Conservation (phyloP, 2,113 vertebrate species). For the Pluvianellus socialis region DNA sequence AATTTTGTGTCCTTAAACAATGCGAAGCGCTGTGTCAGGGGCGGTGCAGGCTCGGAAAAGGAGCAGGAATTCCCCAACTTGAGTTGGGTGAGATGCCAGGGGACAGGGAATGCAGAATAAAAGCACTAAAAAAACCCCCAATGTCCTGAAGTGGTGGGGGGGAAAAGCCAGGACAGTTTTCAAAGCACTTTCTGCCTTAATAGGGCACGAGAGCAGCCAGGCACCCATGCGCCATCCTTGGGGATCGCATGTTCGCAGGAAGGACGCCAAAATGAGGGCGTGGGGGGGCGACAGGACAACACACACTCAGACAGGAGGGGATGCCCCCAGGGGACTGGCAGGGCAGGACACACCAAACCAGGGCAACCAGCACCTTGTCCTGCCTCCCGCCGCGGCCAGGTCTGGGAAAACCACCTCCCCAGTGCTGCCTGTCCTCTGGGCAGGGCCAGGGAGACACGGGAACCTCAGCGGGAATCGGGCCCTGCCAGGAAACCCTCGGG, state of each 20-base stretch:
- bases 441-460: no score
- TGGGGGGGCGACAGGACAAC: no score
- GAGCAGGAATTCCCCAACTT: not conserved
- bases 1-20: not conserved
- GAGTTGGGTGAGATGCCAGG: rapidly evolving
- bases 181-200: not conserved
- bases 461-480: not conserved
- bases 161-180: not conserved
- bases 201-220: not conserved
- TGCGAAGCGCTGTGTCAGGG: not conserved
- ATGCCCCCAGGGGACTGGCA: not conserved
- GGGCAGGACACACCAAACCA: not conserved
- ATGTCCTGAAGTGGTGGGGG: not conserved
- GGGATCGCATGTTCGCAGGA: no score
- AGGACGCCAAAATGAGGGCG: not conserved
- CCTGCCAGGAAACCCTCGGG: not conserved
- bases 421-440: not conserved
- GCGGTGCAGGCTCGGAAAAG: not conserved
- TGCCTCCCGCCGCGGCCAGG: rapidly evolving
- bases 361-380: not conserved
- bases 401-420: not conserved
- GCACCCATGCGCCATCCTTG: not conserved
- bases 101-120: not conserved
- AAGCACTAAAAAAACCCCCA: not conserved
- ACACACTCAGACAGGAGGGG: not conserved